A percentile compares a stretch with the other conserved stretches of the same genome.
Evolutionary conservation across 2,113 vertebrate species (phyloP).

Genomic region (Dasyurus viverrinus): DNA sequence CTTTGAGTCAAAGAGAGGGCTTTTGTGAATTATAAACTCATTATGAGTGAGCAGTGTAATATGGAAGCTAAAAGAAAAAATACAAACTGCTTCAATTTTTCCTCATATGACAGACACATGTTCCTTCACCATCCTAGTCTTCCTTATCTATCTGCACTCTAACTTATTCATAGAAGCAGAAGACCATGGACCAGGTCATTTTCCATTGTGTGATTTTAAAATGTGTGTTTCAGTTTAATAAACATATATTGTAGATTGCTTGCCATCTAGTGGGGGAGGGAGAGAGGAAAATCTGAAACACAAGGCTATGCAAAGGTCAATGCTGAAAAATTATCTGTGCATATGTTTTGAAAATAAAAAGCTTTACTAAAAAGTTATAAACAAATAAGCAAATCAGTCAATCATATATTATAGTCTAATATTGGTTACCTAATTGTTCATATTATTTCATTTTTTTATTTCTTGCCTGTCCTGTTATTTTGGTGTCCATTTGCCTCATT

Average conservation of each 20-base stretch:
- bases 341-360: too few relatives aligned
- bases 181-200: background rate
- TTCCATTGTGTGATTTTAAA: background rate
- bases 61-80: background rate
- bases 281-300: too few relatives aligned
- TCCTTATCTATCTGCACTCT: background rate
- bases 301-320: too few relatives aligned
- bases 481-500: background rate
- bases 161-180: background rate
- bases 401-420: too few relatives aligned
- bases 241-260: too few relatives aligned
- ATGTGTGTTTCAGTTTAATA: background rate
- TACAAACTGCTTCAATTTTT: background rate
- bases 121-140: background rate
- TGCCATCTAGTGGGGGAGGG: too few relatives aligned
- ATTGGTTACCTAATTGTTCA: background rate
- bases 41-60: background rate
- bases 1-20: too few relatives aligned
- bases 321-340: too few relatives aligned
- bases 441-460: background rate
- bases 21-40: too few relatives aligned
- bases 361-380: too few relatives aligned
- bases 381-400: too few relatives aligned
- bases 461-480: background rate
- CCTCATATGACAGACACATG: background rate